Evolutionary conservation across 2,888 invertebrate species (phyloP).

Genomic region (Cotesia congregata): DNA sequence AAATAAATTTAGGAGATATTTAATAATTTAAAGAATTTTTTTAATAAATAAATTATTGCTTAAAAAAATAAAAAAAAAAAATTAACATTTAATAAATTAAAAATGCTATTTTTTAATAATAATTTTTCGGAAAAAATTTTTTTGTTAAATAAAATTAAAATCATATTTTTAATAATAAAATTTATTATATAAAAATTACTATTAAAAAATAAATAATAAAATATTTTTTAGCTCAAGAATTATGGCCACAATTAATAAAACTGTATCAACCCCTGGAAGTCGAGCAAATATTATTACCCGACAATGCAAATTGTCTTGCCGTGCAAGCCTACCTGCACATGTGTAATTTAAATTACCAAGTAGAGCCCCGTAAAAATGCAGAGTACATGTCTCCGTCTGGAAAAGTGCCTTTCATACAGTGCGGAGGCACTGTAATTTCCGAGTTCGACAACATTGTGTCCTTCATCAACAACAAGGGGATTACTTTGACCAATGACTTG

Average conservation of each 20-base stretch:
- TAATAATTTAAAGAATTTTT: no score
- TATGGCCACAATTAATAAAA: slow-evolving; percentile 90
- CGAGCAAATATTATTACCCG: slow-evolving; percentile 93
- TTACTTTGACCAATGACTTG: slow-evolving; percentile 80
- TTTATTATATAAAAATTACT: no score
- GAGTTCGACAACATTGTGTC: slow-evolving; percentile 94
- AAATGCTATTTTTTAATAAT: no score
- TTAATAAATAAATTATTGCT: no score
- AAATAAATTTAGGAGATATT: no score
- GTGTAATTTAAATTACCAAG: slow-evolving; percentile 86
- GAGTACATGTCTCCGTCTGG: slow-evolving; percentile 98
- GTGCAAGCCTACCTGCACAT: slow-evolving; percentile 95
- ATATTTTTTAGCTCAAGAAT: slow-evolving; percentile 80
- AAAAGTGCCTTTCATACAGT: slow-evolving; percentile 91
- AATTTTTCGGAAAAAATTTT: no score
- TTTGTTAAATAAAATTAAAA: no score
- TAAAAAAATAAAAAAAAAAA: no score
- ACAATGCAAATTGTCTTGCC: slow-evolving; percentile 93
- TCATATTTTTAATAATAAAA: no score
- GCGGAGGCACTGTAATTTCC: slow-evolving; percentile 89
- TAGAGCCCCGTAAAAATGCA: slow-evolving; percentile 90
- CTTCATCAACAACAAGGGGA: slow-evolving; percentile 88
- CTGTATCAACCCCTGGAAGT: slow-evolving; percentile 92
- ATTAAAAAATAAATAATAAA: background rate
- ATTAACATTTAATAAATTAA: no score